A percentile compares a stretch with the other conserved stretches of the same genome.
Conservation (phyloP, 2,888 invertebrate genomes). For the Morpho achilles region DNA sequence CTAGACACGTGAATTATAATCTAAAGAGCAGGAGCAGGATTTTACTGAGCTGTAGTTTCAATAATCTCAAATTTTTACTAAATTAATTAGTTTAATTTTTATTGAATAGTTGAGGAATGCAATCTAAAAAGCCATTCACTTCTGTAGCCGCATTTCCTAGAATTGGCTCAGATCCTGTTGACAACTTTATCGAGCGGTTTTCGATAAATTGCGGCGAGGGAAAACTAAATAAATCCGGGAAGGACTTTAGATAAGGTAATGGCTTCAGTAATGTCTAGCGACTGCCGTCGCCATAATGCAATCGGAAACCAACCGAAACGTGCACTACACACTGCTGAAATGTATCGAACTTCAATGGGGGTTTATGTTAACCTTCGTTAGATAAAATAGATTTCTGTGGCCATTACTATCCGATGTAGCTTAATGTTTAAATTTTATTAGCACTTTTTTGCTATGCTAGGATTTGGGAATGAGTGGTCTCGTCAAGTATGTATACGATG, state of each 20-base stretch:
- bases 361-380: constrained; percentile 29
- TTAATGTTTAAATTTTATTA: too few species aligned
- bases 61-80: too few species aligned
- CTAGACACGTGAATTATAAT: too few species aligned
- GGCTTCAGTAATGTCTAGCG: constrained; percentile 75
- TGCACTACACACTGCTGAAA: constrained; percentile 45
- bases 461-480: too few species aligned
- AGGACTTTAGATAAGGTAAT: constrained; percentile 80
- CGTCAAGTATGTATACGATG: too few species aligned
- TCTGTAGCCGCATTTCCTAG: constrained; percentile 52
- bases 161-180: constrained; percentile 77
- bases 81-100: too few species aligned
- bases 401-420: not conserved
- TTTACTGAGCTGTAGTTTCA: too few species aligned
- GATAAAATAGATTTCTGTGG: constrained; percentile 22
- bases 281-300: constrained; percentile 71
- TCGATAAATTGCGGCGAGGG: constrained; percentile 78
- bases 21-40: too few species aligned
- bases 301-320: constrained; percentile 64
- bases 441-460: too few species aligned
- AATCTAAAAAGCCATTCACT: constrained; percentile 54
- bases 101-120: constrained; percentile 25
- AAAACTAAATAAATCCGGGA: constrained; percentile 79
- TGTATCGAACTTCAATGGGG: constrained; percentile 27
- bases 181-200: constrained; percentile 79